phyloP scores from a whole-genome alignment of 2,888 invertebrate genomes.

The Polyommatus icarus region DNA sequence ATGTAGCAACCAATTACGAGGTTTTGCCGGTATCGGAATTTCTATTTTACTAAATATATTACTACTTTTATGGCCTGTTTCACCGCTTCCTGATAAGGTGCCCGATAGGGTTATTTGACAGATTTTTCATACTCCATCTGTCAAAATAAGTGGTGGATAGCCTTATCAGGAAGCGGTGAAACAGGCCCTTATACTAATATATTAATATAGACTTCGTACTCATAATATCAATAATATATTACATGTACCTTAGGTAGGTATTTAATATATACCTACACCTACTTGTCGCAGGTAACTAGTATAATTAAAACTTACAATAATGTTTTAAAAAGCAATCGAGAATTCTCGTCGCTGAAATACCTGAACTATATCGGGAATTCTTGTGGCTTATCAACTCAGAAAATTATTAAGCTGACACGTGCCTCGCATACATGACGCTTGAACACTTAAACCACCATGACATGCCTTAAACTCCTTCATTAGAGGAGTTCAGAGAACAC shows the following conservation, averaged over 20 bases:
- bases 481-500: too few relatives aligned
- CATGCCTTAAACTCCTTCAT: not conserved
- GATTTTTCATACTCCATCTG: too few relatives aligned
- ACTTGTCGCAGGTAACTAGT: not conserved
- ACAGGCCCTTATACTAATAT: too few relatives aligned
- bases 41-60: not conserved
- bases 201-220: too few relatives aligned
- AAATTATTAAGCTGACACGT: not conserved
- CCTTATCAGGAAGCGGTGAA: too few relatives aligned
- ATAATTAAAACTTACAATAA: not conserved
- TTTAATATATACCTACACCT: not conserved
- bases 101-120: too few relatives aligned
- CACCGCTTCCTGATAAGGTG: too few relatives aligned
- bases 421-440: not conserved
- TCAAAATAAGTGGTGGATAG: too few relatives aligned
- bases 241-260: too few relatives aligned
- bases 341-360: not conserved
- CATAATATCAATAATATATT: too few relatives aligned
- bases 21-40: conserved; percentile 1
- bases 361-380: not conserved
- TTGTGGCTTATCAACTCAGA: conserved; percentile 13
- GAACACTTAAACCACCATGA: not conserved
- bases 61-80: too few relatives aligned
- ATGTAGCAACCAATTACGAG: not conserved
- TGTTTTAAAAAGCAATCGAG: not conserved